These are phyloP conservation scores for Cynodonichthys magdalenae DNA, from an alignment of 2,797 vertebrate species.

Conservation along the genomic window DNA sequence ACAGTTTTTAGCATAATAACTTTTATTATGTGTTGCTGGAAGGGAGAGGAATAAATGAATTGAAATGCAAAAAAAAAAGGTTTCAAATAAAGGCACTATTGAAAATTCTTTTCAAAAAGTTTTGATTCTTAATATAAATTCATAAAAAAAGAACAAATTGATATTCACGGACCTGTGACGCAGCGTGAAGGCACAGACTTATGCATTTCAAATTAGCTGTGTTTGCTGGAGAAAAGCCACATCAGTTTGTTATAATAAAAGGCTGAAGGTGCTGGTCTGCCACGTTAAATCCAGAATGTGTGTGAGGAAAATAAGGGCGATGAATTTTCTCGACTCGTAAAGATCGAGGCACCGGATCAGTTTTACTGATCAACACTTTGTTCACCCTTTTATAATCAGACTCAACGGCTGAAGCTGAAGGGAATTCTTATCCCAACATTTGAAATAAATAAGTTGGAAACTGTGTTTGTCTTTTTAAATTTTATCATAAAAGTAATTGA, in stretches of 20 bases:
- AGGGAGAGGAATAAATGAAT: conserved; percentile 10
- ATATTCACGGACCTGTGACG: conserved; percentile 18
- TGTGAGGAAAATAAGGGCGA: too few species aligned
- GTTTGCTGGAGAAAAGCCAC: conserved; percentile 9
- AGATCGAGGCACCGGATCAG: too few species aligned
- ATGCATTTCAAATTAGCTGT: conserved; percentile 26
- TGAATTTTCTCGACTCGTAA: too few species aligned
- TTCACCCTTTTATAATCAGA: too few species aligned
- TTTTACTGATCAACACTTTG: too few species aligned
- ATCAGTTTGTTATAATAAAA: conserved; percentile 5
- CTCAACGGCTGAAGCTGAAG: too few species aligned
- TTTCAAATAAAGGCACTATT: conserved; percentile 27
- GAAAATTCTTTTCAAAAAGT: conserved; percentile 9
- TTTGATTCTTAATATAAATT: conserved; percentile 30
- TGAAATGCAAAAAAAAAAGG: background rate
- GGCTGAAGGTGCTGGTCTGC: too few species aligned
- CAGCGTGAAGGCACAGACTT: background rate
- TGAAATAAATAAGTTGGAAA: too few species aligned
- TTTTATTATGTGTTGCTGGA: conserved; percentile 6
- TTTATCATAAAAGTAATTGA: too few species aligned
- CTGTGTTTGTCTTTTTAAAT: too few species aligned
- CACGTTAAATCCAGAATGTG: too few species aligned
- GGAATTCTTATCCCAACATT: too few species aligned
- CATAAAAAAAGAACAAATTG: conserved; percentile 4
- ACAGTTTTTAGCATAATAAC: conserved; percentile 5